A percentile compares a stretch with the other conserved stretches of the same genome.
Conservation (phyloP, 2,797 vertebrate genomes). For the Falco concolor region DNA sequence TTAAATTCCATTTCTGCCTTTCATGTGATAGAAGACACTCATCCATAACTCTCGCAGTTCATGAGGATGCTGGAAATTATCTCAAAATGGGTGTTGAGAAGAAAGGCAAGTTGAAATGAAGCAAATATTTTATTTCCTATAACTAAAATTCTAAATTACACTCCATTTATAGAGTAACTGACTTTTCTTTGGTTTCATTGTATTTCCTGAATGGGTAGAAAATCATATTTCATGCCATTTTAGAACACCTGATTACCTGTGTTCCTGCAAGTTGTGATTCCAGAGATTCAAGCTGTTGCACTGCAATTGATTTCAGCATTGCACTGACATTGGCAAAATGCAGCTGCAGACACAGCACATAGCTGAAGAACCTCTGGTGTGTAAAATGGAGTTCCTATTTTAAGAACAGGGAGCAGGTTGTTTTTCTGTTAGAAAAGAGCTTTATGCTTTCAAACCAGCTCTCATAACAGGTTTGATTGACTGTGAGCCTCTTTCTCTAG, state of each 20-base stretch:
- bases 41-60: slow-evolving; percentile 23
- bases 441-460: not conserved
- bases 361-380: not conserved
- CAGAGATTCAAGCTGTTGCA: not conserved
- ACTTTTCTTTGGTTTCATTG: not conserved
- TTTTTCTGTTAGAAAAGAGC: not conserved
- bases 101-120: not conserved
- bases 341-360: not conserved
- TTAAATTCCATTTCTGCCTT: slow-evolving; percentile 40
- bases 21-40: not conserved
- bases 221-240: not conserved
- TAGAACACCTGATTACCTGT: not conserved
- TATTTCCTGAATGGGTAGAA: not conserved
- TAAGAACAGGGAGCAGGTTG: not conserved
- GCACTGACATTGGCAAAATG: not conserved
- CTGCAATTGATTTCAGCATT: not conserved
- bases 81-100: not conserved
- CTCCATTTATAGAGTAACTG: not conserved
- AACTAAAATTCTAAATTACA: not conserved
- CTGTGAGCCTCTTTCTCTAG: not conserved
- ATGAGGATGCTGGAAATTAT: slow-evolving; percentile 17
- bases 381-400: not conserved
- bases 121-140: not conserved
- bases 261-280: not conserved
- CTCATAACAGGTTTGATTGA: not conserved